These are phyloP conservation scores for Leptopilina myrica DNA, from an alignment of 2,888 invertebrate genomes.

Conservation along the genomic window DNA sequence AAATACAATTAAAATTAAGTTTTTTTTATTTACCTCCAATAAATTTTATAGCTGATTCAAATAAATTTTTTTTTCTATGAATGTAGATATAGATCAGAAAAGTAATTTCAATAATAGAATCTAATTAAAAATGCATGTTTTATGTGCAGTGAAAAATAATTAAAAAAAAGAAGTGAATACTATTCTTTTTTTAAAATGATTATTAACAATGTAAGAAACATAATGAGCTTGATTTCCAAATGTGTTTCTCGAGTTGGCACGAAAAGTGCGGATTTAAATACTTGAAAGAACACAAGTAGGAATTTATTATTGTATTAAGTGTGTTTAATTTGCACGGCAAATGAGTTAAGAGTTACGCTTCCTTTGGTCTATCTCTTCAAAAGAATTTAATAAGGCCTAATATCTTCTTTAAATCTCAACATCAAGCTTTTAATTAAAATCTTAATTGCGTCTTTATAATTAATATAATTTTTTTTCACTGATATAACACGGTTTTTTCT, in stretches of 20 bases:
- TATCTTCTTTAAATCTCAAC: background rate
- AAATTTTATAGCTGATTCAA: too few relatives aligned
- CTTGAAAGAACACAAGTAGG: background rate
- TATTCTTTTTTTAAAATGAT: too few relatives aligned
- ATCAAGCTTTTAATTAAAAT: background rate
- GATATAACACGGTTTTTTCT: background rate
- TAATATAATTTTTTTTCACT: background rate
- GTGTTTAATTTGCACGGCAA: conserved; percentile 29
- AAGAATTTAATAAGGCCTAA: background rate
- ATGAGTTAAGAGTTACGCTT: background rate
- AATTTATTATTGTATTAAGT: background rate
- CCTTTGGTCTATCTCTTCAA: background rate
- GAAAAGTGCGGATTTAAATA: conserved; percentile 45
- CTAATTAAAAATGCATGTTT: too few relatives aligned
- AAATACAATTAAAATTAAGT: too few relatives aligned
- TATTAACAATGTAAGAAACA: conserved; percentile 57
- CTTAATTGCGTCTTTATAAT: background rate
- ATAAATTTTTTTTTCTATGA: too few relatives aligned
- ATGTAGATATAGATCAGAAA: too few relatives aligned
- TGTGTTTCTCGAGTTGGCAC: conserved; percentile 43
- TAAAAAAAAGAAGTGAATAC: too few relatives aligned
- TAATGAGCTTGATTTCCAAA: conserved; percentile 62
- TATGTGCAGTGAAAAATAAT: too few relatives aligned
- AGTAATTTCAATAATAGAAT: too few relatives aligned
- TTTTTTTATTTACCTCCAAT: too few relatives aligned